Conservation (phyloP, 1,140 invertebrate genomes). For the Heliconius himera region DNA sequence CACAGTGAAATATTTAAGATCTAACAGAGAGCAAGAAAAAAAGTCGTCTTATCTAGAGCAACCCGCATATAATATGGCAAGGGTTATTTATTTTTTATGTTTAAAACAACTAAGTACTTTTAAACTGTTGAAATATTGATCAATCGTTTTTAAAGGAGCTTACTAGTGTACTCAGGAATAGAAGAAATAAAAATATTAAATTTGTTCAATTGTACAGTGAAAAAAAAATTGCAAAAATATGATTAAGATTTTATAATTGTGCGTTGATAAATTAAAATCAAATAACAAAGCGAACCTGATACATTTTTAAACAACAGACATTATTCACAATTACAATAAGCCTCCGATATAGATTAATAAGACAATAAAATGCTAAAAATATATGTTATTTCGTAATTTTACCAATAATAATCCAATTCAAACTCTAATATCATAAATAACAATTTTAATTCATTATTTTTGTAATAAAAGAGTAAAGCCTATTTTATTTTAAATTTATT, state of each 20-base stretch:
- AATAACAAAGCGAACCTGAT: constrained; percentile 2
- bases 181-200: background rate
- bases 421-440: constrained; percentile 27
- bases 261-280: constrained; percentile 4
- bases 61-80: constrained; percentile 33
- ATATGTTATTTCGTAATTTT: constrained; percentile 15
- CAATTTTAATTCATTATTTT: constrained; percentile 28
- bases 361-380: constrained; percentile 5
- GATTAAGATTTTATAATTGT: constrained; percentile 2
- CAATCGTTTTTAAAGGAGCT: background rate
- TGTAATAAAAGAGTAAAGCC: constrained; percentile 25
- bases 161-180: background rate
- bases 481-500: constrained; percentile 31
- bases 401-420: constrained; percentile 19
- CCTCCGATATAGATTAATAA: constrained; percentile 4
- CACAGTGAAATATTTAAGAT: constrained; percentile 63
- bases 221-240: background rate
- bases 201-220: background rate
- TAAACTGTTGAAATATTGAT: background rate
- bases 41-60: constrained; percentile 23
- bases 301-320: constrained; percentile 5
- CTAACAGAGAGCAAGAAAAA: constrained; percentile 50
- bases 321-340: constrained; percentile 10
- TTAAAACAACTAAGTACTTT: constrained; percentile 3
- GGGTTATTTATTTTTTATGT: constrained; percentile 10